Conservation (phyloP, 2,888 invertebrate genomes). For the Caenorhabditis sp. region DNA sequence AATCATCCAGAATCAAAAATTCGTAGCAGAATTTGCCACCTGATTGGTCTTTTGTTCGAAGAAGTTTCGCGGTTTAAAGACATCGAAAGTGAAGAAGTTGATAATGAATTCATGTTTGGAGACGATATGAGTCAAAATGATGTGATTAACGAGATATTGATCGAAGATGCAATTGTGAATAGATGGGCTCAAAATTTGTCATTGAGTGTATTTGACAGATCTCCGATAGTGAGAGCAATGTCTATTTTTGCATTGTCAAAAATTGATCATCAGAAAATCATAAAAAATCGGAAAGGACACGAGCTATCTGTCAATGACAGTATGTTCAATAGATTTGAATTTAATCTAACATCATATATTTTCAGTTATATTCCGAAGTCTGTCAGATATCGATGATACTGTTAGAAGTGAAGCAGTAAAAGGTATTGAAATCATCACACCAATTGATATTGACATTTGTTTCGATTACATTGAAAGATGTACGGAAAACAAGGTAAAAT, state of each 20-base stretch:
- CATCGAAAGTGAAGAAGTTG: conserved; percentile 18
- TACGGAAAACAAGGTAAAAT: conserved; percentile 18
- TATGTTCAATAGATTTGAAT: not conserved
- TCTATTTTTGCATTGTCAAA: conserved; percentile 13
- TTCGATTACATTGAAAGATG: conserved; percentile 24
- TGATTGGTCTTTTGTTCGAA: conserved; percentile 12
- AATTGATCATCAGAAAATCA: conserved; percentile 9
- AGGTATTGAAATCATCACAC: conserved; percentile 17
- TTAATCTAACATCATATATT: not conserved
- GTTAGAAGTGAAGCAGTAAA: conserved; percentile 19
- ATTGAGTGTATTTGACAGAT: conserved; percentile 21
- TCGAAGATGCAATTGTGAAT: conserved; percentile 18
- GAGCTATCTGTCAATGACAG: not conserved
- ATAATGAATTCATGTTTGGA: conserved; percentile 13
- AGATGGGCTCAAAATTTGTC: conserved; percentile 20
- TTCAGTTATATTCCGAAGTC: conserved; percentile 28
- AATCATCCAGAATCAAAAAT: conserved; percentile 12
- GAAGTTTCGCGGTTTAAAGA: conserved; percentile 20
- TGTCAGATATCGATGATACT: conserved; percentile 27
- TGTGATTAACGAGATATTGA: conserved; percentile 7
- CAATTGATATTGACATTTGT: conserved; percentile 21
- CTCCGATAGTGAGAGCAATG: conserved; percentile 15
- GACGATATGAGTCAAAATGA: conserved; percentile 5
- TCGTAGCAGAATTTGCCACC: conserved; percentile 6
- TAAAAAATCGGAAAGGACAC: not conserved